These are phyloP conservation scores for Ambastaia sidthimunki DNA, from an alignment of 2,797 vertebrate species.

Conservation along the genomic window DNA sequence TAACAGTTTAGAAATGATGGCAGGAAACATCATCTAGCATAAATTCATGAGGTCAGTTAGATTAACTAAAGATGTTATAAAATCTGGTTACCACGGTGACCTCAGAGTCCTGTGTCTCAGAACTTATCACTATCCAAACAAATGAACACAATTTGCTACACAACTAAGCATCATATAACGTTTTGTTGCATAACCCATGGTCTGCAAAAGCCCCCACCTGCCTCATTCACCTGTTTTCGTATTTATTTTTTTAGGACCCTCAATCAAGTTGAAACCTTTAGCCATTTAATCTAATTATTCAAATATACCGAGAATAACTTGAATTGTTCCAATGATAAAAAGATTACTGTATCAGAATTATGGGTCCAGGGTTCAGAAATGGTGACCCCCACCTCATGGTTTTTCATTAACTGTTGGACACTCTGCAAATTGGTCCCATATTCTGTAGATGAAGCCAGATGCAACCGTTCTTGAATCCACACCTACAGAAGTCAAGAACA, in stretches of 20 bases:
- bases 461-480: slow-evolving; percentile 91
- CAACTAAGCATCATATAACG: not conserved
- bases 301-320: not conserved
- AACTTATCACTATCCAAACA: not conserved
- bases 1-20: not conserved
- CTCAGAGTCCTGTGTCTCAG: not conserved
- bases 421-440: slow-evolving; percentile 89
- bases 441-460: slow-evolving; percentile 87
- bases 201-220: not conserved
- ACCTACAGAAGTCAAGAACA: slow-evolving; percentile 72
- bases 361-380: not conserved
- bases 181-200: not conserved
- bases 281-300: not conserved
- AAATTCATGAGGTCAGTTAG: not conserved
- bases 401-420: slow-evolving; percentile 90
- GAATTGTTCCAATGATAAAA: not conserved
- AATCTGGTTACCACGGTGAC: not conserved
- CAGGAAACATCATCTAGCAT: slow-evolving; percentile 20
- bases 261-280: not conserved
- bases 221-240: not conserved
- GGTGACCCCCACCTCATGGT: slow-evolving; percentile 83
- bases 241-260: not conserved
- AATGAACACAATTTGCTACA: not conserved
- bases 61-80: not conserved
- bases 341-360: not conserved